These are phyloP conservation scores for Cirrhinus molitorella DNA, from an alignment of 2,797 vertebrate species.

Conservation along the genomic window DNA sequence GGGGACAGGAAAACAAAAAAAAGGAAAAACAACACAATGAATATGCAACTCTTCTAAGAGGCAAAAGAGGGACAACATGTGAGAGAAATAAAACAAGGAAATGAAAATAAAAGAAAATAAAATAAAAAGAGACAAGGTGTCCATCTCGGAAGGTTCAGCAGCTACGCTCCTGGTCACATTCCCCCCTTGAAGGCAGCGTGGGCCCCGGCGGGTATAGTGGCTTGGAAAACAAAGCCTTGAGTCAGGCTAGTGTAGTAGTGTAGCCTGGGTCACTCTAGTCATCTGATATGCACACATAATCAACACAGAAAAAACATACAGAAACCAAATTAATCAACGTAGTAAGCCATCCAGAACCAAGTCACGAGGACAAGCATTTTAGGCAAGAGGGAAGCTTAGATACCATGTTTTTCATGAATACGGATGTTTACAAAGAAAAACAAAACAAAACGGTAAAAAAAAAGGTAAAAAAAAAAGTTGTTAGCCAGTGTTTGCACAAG, in stretches of 20 bases:
- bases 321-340: constrained; percentile 99
- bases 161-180: constrained; percentile 97
- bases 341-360: constrained; percentile 94
- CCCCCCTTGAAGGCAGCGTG: constrained; percentile 96
- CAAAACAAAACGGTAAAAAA: background rate
- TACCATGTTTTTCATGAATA: constrained; percentile 55
- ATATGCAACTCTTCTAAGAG: constrained; percentile 74
- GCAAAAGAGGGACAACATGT: constrained; percentile 89
- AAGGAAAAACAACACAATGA: constrained; percentile 77
- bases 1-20: constrained; percentile 77
- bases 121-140: constrained; percentile 97
- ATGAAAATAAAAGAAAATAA: constrained; percentile 78
- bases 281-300: constrained; percentile 99
- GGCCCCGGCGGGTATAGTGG: constrained; percentile 98
- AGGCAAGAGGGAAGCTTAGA: constrained; percentile 70
- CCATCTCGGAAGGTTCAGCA: constrained; percentile 95
- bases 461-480: background rate
- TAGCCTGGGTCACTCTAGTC: constrained; percentile 99
- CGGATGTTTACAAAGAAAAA: constrained; percentile 10
- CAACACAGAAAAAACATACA: constrained; percentile 99
- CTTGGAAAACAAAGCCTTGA: constrained; percentile 99
- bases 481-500: constrained; percentile 31
- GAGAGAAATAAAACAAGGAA: constrained; percentile 77
- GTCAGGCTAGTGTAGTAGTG: constrained; percentile 99
- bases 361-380: constrained; percentile 84